Base-by-base conservation (phyloP, 2,113 vertebrate species). In the Bujurquina vittata region DNA sequence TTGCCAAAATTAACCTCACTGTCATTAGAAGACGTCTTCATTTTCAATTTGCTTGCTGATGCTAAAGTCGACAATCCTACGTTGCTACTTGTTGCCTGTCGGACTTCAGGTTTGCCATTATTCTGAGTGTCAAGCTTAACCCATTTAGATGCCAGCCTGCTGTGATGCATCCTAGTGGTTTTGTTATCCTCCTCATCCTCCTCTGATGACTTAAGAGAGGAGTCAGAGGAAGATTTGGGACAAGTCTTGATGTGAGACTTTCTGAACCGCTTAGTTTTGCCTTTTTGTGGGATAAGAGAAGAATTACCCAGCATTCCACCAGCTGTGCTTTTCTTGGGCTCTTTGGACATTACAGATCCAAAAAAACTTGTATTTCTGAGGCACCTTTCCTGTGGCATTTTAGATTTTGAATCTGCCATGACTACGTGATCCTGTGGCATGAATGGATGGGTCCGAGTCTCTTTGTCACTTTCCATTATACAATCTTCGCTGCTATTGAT, bases 221-320 rank as follows among this genome's bases (percentile, higher is more conserved):
- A 95, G n/a, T 96, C 94, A 33, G 94, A 93, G 12, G 92, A 94
- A 80, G 88, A 92, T 63, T 78, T 22, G n/a, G 81, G 54, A 79
- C 82, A 75, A 57, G 83, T 80, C 57, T 87, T 93, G 54, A 88
- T 82, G 60, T 94, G 90, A 23, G 87, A 85, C 80, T 89, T 93
- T 83, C 93, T 93, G 61, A 94, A 84, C 46, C 91, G 90, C 62
- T 95, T 96, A 9, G 83, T 84, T 52, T 92, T 95, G 35, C 40
- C 85, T 73, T 91, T 95, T 77, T 93, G 93, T 14, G 46, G 23
- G 6, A 72, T 14, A 31, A 79, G 54, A 78, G 59, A 54, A 73
- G 37, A 55, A 59, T 77, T 49, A 35, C 29, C 33, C 60, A 37
- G 72, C 58, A 61, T 67, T 63, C 10, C 57, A 62, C 9, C 26